phyloP scores from a whole-genome alignment of 1,140 invertebrate genomes.

The Neelides sp. region DNA sequence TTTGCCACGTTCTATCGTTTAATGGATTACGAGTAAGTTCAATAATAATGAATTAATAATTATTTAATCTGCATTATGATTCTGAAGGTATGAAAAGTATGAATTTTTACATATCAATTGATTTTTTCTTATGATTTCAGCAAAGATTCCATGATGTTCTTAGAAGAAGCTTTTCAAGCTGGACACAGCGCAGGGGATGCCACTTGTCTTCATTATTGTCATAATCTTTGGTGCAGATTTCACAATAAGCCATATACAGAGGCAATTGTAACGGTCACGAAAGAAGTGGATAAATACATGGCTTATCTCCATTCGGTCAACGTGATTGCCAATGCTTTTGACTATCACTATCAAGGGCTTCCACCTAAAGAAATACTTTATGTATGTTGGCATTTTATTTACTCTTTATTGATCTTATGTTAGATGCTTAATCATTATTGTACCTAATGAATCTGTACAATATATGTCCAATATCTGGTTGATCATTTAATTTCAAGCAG shows the following conservation, averaged over 20 bases:
- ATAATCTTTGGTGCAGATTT: conserved; percentile 25
- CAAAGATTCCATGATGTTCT: conserved; percentile 57
- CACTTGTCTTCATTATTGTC: conserved; percentile 54
- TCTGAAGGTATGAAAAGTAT: conserved; percentile 4
- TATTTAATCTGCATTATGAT: too few relatives aligned
- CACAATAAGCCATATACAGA: conserved; percentile 24
- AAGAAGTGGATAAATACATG: conserved; percentile 25
- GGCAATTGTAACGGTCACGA: conserved; percentile 16
- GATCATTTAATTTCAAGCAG: not conserved
- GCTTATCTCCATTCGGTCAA: conserved; percentile 25
- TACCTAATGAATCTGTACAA: not conserved
- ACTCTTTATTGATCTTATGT: not conserved
- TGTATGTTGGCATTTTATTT: conserved; percentile 7
- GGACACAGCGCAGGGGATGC: conserved; percentile 78
- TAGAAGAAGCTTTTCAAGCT: conserved; percentile 70
- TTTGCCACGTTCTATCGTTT: conserved; percentile 72
- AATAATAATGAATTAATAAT: not conserved
- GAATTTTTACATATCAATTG: conserved; percentile 6
- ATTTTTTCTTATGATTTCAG: conserved; percentile 38
- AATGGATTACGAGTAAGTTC: conserved; percentile 64
- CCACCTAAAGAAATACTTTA: conserved; percentile 23
- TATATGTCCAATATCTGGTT: not conserved
- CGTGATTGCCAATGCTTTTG: conserved; percentile 21
- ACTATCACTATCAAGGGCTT: conserved; percentile 17
- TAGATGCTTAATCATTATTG: not conserved